Percentiles rank a stretch among this genome's conserved stretches.
phyloP scores from a whole-genome alignment of 2,888 invertebrate species.

The Lasioglossum lativentre region DNA sequence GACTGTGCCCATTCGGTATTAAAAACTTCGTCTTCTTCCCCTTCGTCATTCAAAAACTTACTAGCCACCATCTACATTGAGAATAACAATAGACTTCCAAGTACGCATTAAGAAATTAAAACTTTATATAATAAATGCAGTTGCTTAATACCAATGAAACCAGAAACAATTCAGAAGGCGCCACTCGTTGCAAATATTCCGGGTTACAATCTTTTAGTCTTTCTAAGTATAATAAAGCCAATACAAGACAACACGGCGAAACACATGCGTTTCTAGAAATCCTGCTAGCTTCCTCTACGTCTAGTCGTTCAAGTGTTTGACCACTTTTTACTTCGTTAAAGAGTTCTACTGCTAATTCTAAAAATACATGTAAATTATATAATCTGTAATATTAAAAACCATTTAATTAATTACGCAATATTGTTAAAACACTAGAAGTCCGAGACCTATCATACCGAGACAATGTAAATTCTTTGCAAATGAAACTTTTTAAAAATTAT shows the following conservation, averaged over 20 bases:
- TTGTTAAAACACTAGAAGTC: not conserved
- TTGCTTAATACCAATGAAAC: slow-evolving; percentile 90
- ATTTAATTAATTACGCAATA: not conserved
- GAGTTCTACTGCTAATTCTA: slow-evolving; percentile 93
- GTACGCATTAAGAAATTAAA: not conserved
- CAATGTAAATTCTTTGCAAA: slow-evolving; percentile 6
- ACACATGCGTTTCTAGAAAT: slow-evolving; percentile 93
- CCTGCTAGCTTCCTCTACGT: slow-evolving; percentile 91
- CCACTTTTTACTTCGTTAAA: slow-evolving; percentile 93
- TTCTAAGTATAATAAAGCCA: slow-evolving; percentile 97
- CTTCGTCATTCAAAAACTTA: slow-evolving; percentile 97
- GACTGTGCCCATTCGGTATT: slow-evolving; percentile 97
- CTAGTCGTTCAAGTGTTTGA: slow-evolving; percentile 91
- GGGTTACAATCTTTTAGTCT: slow-evolving; percentile 93
- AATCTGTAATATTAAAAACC: slow-evolving; percentile 11
- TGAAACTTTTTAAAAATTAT: not conserved
- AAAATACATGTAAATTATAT: slow-evolving; percentile 48
- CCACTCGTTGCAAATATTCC: slow-evolving; percentile 92
- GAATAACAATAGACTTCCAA: not conserved
- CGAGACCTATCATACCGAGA: not conserved
- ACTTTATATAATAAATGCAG: slow-evolving; percentile 15
- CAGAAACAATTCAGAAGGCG: slow-evolving; percentile 96
- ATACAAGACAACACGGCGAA: slow-evolving; percentile 96
- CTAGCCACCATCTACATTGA: slow-evolving; percentile 95
- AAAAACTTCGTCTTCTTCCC: slow-evolving; percentile 95